Evolutionary conservation across 2,888 invertebrate genomes (phyloP), one percentile per base, ranked within the genome.

Genomic region (Leucophenga maculata): DNA sequence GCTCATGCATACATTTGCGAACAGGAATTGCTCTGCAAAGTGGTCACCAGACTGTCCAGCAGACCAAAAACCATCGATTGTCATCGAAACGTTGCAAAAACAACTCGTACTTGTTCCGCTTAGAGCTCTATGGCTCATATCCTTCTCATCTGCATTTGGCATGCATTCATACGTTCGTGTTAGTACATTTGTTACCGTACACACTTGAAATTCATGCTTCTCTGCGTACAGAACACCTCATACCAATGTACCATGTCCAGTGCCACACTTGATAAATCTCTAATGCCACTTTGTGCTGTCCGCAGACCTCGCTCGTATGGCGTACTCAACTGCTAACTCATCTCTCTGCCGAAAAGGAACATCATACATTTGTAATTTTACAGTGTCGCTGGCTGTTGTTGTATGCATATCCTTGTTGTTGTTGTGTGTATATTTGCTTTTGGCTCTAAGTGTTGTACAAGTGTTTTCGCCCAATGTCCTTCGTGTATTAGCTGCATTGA

Each of bases 11-110:
- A 74, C 71, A 76, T 77, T 75, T 70, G n/a, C 46, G 60, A 22
- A 60, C 64, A 6, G 20, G 67, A 72, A 65, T 67, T 44, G 18
- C 11, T 39, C 32, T 39, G 31, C 55, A 64, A 32, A 50, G 50
- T 68, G 31, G 50, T 44, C 60, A 68, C 67, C n/a, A n/a, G n/a
- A n/a, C n/a, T 81, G 79, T 85, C 82, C 86, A 86, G 74, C 85
- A 85, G 85, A 86, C 86, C 86, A 85, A 86, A 85, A 86, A 84
- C 86, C 86, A 86, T 86, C 86, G 86, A 86, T 86, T 86, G 86
- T 86, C 86, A 86, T 85, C 86, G 85, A 86, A 86, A 78, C 74
- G 74, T 46, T 62, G 62, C 46, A 22, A 62, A 62, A 62, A 46
- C 39, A 39, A 39, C 39, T 71, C 72, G 68, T 75, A 65, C 69